These are phyloP conservation scores for Venturia canescens DNA, from an alignment of 1,140 invertebrate species.

Conservation along the genomic window DNA sequence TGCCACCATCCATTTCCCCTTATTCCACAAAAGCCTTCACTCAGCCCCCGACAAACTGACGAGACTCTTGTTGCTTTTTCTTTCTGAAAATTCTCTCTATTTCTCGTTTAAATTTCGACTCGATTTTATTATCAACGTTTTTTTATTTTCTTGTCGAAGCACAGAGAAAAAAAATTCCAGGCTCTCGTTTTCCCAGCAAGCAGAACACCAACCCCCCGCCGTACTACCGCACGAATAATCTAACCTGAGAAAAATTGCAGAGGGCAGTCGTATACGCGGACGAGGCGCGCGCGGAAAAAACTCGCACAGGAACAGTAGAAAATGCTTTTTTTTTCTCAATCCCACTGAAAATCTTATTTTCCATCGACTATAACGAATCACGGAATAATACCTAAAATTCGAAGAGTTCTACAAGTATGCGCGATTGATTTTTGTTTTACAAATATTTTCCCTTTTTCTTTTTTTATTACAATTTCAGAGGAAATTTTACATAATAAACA, in stretches of 20 bases:
- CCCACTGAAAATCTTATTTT: too few species aligned
- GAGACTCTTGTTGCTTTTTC: neutral
- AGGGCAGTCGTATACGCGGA: conserved; percentile 3
- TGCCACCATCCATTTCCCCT: conserved; percentile 63
- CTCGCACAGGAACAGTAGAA: neutral
- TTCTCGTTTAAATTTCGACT: neutral
- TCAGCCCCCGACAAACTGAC: neutral
- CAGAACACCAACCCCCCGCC: neutral
- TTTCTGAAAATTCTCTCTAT: neutral
- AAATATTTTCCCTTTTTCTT: too few species aligned
- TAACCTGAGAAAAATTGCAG: conserved; percentile 14
- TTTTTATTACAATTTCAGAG: too few species aligned
- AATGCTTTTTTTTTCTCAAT: too few species aligned
- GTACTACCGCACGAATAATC: neutral
- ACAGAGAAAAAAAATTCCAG: neutral
- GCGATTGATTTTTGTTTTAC: too few species aligned
- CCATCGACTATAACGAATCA: too few species aligned
- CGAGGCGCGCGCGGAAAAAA: neutral
- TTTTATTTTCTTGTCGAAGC: neutral
- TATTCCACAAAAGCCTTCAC: neutral
- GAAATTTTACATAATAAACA: too few species aligned
- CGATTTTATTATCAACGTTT: neutral
- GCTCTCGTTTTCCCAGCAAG: neutral
- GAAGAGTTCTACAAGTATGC: too few species aligned
- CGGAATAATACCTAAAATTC: too few species aligned